phyloP scores from a whole-genome alignment of 2,888 invertebrate species.

The Ormyrus nitidulus region DNA sequence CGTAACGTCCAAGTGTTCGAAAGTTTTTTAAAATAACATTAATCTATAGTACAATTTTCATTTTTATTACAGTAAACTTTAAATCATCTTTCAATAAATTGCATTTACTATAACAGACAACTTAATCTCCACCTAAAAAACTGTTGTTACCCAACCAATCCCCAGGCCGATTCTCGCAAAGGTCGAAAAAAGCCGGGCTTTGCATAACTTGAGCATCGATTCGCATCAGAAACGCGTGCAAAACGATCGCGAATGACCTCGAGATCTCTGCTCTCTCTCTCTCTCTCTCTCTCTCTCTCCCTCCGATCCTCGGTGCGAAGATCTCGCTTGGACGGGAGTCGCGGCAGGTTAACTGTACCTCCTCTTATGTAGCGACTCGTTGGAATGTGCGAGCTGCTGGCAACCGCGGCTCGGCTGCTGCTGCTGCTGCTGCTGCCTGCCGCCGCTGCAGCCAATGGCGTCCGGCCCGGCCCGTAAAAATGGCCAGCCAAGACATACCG shows the following conservation, averaged over 20 bases:
- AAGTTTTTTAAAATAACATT: too few species aligned
- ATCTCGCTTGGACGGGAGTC: not conserved
- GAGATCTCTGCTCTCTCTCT: not conserved
- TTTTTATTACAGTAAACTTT: too few species aligned
- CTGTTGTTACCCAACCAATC: too few species aligned
- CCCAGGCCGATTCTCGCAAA: too few species aligned
- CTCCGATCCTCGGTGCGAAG: not conserved
- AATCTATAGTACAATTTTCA: too few species aligned
- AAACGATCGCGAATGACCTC: slow-evolving; percentile 18
- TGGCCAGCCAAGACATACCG: too few species aligned
- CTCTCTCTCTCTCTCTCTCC: not conserved
- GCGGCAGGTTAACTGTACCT: slow-evolving; percentile 70
- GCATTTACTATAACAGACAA: too few species aligned
- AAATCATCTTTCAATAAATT: too few species aligned
- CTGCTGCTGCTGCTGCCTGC: not conserved
- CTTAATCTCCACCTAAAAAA: too few species aligned
- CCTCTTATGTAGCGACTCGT: slow-evolving; percentile 66
- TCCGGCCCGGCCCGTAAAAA: not conserved
- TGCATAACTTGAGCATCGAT: too few species aligned
- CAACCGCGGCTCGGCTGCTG: not conserved
- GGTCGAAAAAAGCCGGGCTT: too few species aligned
- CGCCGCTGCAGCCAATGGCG: not conserved
- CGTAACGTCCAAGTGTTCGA: too few species aligned
- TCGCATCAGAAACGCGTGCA: not conserved
- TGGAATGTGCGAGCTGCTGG: slow-evolving; percentile 61